phyloP scores from a whole-genome alignment of 2,113 vertebrate species.

The Planiliza haematocheilus region DNA sequence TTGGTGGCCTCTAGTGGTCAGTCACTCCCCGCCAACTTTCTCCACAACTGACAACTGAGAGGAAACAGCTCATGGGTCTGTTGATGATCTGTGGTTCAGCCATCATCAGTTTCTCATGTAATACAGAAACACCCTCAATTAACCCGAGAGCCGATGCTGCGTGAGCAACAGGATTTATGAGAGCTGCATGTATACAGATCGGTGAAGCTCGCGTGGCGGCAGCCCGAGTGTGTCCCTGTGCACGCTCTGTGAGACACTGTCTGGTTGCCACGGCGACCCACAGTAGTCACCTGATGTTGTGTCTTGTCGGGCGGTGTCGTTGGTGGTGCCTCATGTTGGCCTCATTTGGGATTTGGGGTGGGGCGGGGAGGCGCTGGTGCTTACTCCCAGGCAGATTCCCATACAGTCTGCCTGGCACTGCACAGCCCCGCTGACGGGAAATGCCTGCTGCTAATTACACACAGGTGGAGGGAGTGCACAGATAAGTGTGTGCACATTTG shows the following conservation, averaged over 20 bases:
- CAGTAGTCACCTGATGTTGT: slow-evolving; percentile 9
- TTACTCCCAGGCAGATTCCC: slow-evolving; percentile 61
- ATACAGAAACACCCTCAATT: slow-evolving; percentile 7
- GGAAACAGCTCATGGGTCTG: slow-evolving; percentile 7
- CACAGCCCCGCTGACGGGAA: slow-evolving; percentile 74
- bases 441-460: slow-evolving; percentile 80
- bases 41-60: neutral
- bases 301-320: neutral
- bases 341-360: slow-evolving; percentile 39
- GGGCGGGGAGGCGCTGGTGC: neutral
- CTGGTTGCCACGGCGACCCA: slow-evolving; percentile 8
- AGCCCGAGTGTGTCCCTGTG: neutral
- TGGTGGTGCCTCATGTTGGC: slow-evolving; percentile 8
- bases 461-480: slow-evolving; percentile 69
- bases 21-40: neutral
- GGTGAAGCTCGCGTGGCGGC: neutral
- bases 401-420: slow-evolving; percentile 73
- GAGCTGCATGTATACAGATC: neutral
- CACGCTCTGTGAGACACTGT: neutral
- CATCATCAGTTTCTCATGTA: slow-evolving; percentile 28
- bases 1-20: slow-evolving; percentile 72
- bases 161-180: neutral
- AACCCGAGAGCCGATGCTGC: slow-evolving; percentile 1
- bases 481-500: slow-evolving; percentile 42
- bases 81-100: slow-evolving; percentile 28